Percentiles rank a stretch among this genome's conserved stretches.
Evolutionary conservation across 2,888 invertebrate species (phyloP).

Genomic region (Polydesmus complanatus): DNA sequence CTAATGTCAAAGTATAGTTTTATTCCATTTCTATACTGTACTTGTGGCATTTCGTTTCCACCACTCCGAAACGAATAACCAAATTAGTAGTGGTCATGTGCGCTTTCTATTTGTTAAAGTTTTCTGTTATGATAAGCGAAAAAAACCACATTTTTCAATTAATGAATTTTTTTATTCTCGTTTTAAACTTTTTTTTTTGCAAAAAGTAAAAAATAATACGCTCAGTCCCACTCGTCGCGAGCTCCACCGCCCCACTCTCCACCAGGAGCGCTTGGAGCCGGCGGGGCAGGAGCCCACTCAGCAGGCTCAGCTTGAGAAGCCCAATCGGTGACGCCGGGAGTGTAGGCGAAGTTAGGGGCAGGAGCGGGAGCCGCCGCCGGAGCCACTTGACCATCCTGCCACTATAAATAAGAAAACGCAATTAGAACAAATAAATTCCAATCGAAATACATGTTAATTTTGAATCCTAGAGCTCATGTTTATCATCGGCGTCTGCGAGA

Average conservation of each 20-base stretch:
- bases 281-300: constrained; percentile 23
- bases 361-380: constrained; percentile 28
- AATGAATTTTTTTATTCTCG: too few relatives aligned
- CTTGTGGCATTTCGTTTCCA: too few relatives aligned
- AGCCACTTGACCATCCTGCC: constrained; percentile 28
- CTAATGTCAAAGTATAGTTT: too few relatives aligned
- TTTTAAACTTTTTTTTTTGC: too few relatives aligned
- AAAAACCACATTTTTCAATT: too few relatives aligned
- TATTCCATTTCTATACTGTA: too few relatives aligned
- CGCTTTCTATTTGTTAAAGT: too few relatives aligned
- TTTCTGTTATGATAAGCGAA: too few relatives aligned
- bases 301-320: constrained; percentile 25
- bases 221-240: background rate
- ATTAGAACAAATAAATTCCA: background rate
- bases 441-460: background rate
- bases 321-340: constrained; percentile 22
- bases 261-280: background rate
- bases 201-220: background rate
- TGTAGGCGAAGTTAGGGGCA: constrained; percentile 22
- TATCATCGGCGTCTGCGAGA: too few relatives aligned
- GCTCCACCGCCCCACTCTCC: background rate
- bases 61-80: too few relatives aligned
- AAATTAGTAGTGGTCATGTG: too few relatives aligned
- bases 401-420: background rate
- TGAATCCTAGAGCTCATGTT: too few relatives aligned